Conservation (phyloP, 2,888 invertebrate genomes). For the Antitype chi region DNA sequence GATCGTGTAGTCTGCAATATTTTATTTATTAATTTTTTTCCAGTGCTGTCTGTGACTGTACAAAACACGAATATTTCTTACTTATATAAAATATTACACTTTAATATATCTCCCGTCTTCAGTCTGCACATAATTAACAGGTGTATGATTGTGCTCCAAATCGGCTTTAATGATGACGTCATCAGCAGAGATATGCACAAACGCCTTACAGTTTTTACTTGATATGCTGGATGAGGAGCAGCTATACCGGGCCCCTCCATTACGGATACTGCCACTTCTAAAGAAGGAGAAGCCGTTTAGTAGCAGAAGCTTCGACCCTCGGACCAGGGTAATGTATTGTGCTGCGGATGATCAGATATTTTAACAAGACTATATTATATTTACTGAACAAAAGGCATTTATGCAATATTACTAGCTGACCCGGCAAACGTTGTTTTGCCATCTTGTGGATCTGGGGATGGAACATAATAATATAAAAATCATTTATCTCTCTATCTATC, state of each 20-base stretch:
- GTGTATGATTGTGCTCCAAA: conserved; percentile 42
- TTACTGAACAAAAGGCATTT: too few relatives aligned
- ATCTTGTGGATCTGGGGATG: too few relatives aligned
- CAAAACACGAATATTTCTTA: not conserved
- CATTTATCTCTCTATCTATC: too few relatives aligned
- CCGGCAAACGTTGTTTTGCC: too few relatives aligned
- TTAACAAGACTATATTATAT: not conserved
- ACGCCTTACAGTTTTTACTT: conserved; percentile 72
- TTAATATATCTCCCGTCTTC: conserved; percentile 57
- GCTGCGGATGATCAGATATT: conserved; percentile 56
- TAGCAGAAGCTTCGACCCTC: conserved; percentile 70
- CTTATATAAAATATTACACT: conserved; percentile 6
- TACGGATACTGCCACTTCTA: conserved; percentile 67
- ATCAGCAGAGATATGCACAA: conserved; percentile 68
- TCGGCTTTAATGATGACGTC: conserved; percentile 57
- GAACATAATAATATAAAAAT: too few relatives aligned
- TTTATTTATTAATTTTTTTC: too few relatives aligned
- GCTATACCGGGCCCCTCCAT: conserved; percentile 74
- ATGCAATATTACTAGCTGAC: too few relatives aligned
- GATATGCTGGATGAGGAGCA: conserved; percentile 70
- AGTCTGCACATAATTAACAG: conserved; percentile 38
- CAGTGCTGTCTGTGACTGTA: not conserved
- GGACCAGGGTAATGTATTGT: conserved; percentile 61
- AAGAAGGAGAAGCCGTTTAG: conserved; percentile 73
- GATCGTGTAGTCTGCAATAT: too few relatives aligned